Conservation (phyloP, 1,140 invertebrate species). For the Temnothorax longispinosus region DNA sequence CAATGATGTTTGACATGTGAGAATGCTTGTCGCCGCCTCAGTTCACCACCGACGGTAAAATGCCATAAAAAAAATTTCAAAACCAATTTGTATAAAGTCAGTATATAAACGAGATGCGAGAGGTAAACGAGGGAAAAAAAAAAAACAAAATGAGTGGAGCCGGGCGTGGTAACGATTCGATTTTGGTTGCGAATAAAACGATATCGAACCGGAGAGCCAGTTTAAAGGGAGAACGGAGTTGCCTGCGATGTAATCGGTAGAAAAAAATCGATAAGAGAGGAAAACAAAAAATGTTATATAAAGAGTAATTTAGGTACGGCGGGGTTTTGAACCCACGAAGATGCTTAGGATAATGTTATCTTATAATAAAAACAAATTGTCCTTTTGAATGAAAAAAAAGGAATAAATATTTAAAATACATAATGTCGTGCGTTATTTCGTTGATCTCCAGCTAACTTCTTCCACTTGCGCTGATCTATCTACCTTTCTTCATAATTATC, state of each 20-base stretch:
- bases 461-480: neutral
- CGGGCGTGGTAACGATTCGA: conserved; percentile 64
- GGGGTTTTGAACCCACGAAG: conserved; percentile 82
- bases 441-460: neutral
- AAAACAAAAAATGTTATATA: conserved; percentile 85
- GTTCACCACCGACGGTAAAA: conserved; percentile 76
- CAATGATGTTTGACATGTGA: conserved; percentile 22
- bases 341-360: conserved; percentile 86
- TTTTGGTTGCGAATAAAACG: conserved; percentile 73
- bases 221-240: conserved; percentile 58
- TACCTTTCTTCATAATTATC: neutral
- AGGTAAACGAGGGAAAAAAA: neutral
- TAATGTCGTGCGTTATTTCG: conserved; percentile 69
- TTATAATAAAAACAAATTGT: conserved; percentile 86
- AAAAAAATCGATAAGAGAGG: conserved; percentile 74
- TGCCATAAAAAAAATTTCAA: conserved; percentile 69
- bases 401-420: conserved; percentile 87
- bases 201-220: conserved; percentile 62
- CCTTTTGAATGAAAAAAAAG: conserved; percentile 84
- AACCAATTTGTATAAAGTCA: conserved; percentile 77
- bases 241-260: conserved; percentile 75
- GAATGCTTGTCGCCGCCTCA: conserved; percentile 51
- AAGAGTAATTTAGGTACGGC: conserved; percentile 85
- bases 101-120: conserved; percentile 65
- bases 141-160: conserved; percentile 16